These are phyloP conservation scores for Clarias batrachus DNA, from an alignment of 2,113 vertebrate species.

Conservation along the genomic window DNA sequence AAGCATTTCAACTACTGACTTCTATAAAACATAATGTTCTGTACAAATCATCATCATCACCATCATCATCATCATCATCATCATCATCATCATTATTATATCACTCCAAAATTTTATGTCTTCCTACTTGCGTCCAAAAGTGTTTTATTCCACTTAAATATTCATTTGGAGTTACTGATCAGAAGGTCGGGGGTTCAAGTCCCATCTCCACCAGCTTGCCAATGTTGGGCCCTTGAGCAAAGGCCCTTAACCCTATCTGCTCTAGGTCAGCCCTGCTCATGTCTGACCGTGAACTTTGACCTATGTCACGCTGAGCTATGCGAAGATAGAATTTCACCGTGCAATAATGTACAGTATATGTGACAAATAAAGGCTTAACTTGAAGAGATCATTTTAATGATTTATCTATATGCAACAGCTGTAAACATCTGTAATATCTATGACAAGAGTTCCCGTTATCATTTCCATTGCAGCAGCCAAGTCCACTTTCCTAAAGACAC, in stretches of 20 bases:
- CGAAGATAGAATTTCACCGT: too few relatives aligned
- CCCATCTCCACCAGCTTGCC: too few relatives aligned
- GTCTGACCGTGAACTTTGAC: too few relatives aligned
- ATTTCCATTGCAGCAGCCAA: background rate
- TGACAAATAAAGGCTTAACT: too few relatives aligned
- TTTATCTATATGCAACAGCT: constrained; percentile 1
- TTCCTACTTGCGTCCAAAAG: background rate
- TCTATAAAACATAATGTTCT: background rate
- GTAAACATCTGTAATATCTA: background rate
- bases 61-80: background rate
- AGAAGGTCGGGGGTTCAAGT: too few relatives aligned
- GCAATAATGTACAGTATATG: too few relatives aligned
- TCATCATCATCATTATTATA: background rate
- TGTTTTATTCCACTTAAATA: background rate
- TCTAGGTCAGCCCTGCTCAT: too few relatives aligned
- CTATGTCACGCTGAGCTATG: too few relatives aligned
- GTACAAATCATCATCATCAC: background rate
- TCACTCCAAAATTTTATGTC: background rate
- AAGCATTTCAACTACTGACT: background rate
- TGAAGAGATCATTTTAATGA: background rate
- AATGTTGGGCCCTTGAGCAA: too few relatives aligned
- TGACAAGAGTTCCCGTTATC: background rate
- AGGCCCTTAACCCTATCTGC: too few relatives aligned
- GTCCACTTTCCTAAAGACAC: background rate
- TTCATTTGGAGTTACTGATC: too few relatives aligned